Base-by-base conservation (phyloP, 1,140 invertebrate species). In the Drusus annulatus region DNA sequence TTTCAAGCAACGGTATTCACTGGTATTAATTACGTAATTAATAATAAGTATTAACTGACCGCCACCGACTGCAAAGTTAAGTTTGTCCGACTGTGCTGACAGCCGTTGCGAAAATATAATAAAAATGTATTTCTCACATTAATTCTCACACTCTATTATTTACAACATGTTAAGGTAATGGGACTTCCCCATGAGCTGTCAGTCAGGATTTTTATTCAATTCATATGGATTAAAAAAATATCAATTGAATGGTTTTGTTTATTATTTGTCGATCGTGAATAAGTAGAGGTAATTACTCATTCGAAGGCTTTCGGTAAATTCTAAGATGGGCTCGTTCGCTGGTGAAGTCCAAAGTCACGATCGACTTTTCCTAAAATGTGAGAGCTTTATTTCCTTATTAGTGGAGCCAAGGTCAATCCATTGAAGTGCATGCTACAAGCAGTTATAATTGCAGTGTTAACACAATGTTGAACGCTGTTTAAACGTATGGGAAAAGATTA, bases 261-360 rank as follows among this genome's bases (percentile, higher is more conserved):
- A 36, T 60, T 23, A 60, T 60, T 23, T 68, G 28, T 45, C 31
- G 63, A 68, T 68, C 63, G 63, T 68, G 63, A 68, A 68, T 68
- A 17, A 50, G 28, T 31, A 1, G 23, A 60, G 15, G 63, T 68
- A 68, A 68, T 68, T 68, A 68, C 16, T 68, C 63, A 68, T 68
- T 50, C 31, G 63, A 68, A 68, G 63, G 63, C 8, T 68, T 17
- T 60, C n/a, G 23, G 23, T 6, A 31, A 8, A 68, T 36, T 31
- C 19, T 36, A n/a, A 36, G 63, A 36, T 60, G 17, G 19, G 15
- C 63, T 16, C 36, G n/a, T 68, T 17, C 28, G 19, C 63, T 36
- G 31, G 19, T 31, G 28, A 31, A 68, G 63, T 31, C 28, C 28
- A 16, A 36, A 45, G 63, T 68, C 63, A 68, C 63, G 63, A 68